These are phyloP conservation scores for Clunio marinus DNA, from an alignment of 2,888 invertebrate genomes.

Conservation along the genomic window DNA sequence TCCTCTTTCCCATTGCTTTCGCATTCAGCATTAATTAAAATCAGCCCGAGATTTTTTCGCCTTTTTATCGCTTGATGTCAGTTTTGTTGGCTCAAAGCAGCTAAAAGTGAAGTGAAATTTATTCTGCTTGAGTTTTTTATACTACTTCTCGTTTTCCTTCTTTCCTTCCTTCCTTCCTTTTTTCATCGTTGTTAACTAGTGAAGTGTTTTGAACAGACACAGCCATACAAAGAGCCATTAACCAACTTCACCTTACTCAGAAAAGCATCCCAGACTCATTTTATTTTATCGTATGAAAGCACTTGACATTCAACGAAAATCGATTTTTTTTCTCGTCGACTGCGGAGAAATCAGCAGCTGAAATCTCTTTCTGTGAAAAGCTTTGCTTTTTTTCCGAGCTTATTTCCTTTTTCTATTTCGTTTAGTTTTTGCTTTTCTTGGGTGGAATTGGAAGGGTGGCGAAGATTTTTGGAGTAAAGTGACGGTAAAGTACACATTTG, in stretches of 20 bases:
- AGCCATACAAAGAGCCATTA: slow-evolving; percentile 1
- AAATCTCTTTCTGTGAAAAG: slow-evolving; percentile 23
- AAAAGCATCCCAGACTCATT: slow-evolving; percentile 19
- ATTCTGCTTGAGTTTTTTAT: slow-evolving; percentile 21
- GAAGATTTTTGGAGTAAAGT: not conserved
- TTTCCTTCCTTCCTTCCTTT: not conserved
- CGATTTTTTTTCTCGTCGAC: slow-evolving; percentile 19
- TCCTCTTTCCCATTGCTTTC: not conserved
- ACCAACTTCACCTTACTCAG: not conserved
- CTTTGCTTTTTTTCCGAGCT: slow-evolving; percentile 18
- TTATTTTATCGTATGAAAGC: not conserved
- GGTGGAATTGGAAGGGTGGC: not conserved
- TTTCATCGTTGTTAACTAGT: not conserved
- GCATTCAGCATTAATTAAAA: slow-evolving; percentile 37
- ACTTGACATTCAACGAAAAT: slow-evolving; percentile 28
- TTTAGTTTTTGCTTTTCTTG: no score
- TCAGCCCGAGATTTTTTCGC: slow-evolving; percentile 38
- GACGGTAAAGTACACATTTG: no score
- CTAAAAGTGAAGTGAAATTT: slow-evolving; percentile 11
- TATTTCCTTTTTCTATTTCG: slow-evolving; percentile 12
- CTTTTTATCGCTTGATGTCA: slow-evolving; percentile 1
- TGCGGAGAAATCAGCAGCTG: slow-evolving; percentile 4
- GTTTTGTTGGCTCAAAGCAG: not conserved
- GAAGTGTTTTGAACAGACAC: no score
- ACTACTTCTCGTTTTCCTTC: not conserved